Percentiles rank a stretch among this genome's conserved stretches.
These are phyloP conservation scores for Noctua pronuba DNA, from an alignment of 2,888 invertebrate species.

Conservation along the genomic window DNA sequence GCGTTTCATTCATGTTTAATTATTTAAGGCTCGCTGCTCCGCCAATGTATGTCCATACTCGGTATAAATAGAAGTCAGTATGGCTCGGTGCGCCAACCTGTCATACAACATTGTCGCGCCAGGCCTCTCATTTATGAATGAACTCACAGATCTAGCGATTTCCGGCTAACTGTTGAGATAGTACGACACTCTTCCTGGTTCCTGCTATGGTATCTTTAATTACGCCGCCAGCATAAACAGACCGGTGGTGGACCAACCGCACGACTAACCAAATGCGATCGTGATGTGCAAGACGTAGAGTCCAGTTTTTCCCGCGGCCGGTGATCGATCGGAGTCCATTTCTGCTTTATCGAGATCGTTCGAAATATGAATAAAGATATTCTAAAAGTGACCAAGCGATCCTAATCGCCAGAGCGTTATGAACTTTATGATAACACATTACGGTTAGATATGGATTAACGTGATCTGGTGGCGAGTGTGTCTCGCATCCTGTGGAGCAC, in stretches of 20 bases:
- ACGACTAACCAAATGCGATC: slow-evolving; percentile 67
- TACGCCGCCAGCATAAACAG: slow-evolving; percentile 85
- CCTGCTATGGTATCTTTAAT: slow-evolving; percentile 90
- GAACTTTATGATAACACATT: slow-evolving; percentile 74
- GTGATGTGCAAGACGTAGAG: slow-evolving; percentile 74
- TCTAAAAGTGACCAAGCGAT: slow-evolving; percentile 85
- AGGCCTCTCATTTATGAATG: slow-evolving; percentile 89
- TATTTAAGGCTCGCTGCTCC: slow-evolving; percentile 75
- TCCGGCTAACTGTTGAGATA: slow-evolving; percentile 90
- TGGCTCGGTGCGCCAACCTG: slow-evolving; percentile 78
- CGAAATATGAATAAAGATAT: slow-evolving; percentile 90
- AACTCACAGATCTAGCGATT: slow-evolving; percentile 89
- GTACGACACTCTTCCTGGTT: slow-evolving; percentile 91
- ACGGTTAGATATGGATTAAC: slow-evolving; percentile 75
- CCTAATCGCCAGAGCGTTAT: slow-evolving; percentile 71
- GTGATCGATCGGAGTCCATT: slow-evolving; percentile 82
- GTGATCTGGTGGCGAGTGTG: slow-evolving; percentile 75
- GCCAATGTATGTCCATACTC: slow-evolving; percentile 75
- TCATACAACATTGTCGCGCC: slow-evolving; percentile 86
- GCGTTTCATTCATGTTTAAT: slow-evolving; percentile 89
- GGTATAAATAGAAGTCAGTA: slow-evolving; percentile 79
- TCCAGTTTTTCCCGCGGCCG: slow-evolving; percentile 70
- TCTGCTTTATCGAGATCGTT: slow-evolving; percentile 87
- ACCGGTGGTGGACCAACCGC: slow-evolving; percentile 72
- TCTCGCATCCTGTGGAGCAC: slow-evolving; percentile 87